Evolutionary conservation across 2,113 vertebrate genomes (phyloP).

Genomic region (Fukomys damarensis): DNA sequence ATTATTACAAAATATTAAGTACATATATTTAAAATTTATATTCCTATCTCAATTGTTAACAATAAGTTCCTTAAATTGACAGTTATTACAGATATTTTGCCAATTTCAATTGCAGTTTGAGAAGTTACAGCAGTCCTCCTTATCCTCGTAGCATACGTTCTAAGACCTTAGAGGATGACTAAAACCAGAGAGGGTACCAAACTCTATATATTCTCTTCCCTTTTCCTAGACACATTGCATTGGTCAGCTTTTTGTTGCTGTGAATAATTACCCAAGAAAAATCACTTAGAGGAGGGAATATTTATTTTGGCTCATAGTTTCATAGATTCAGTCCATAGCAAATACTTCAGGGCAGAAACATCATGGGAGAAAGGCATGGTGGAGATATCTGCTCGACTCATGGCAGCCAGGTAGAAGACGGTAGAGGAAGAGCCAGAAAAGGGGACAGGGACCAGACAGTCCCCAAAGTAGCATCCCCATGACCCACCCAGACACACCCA

Average conservation of each 20-base stretch:
- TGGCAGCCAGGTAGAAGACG: background rate
- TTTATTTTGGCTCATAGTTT: background rate
- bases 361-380: background rate
- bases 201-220: background rate
- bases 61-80: background rate
- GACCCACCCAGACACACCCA: background rate
- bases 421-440: background rate
- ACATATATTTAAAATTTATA: background rate
- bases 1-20: slow-evolving; percentile 11
- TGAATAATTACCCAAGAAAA: background rate
- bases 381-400: background rate
- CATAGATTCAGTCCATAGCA: background rate
- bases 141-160: background rate
- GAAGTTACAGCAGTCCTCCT: background rate
- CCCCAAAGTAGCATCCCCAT: background rate
- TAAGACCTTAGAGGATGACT: background rate
- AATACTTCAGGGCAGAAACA: too few species aligned
- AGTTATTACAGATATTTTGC: background rate
- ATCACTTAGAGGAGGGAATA: background rate
- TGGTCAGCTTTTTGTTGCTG: background rate
- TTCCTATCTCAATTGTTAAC: background rate
- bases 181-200: background rate
- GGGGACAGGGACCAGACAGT: background rate
- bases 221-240: background rate
- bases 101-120: slow-evolving; percentile 36